These are phyloP conservation scores for Drosophila nannoptera DNA, from an alignment of 1,140 invertebrate genomes.

Conservation along the genomic window DNA sequence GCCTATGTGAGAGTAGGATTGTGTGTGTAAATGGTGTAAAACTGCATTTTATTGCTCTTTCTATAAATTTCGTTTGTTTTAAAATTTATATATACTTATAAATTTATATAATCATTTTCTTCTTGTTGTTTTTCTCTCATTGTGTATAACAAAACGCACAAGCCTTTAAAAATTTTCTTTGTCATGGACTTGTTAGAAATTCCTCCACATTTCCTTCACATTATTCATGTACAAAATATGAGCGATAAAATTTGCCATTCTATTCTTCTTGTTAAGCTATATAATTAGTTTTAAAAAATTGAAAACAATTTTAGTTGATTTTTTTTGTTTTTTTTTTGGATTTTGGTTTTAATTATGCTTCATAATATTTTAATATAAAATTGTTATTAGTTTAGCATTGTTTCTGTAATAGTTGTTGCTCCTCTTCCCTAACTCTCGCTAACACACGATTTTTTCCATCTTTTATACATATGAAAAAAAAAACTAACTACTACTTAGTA, in stretches of 20 bases:
- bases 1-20: conserved; percentile 5
- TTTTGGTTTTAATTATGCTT: conserved; percentile 20
- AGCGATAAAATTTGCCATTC: conserved; percentile 48
- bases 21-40: conserved; percentile 25
- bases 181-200: conserved; percentile 46
- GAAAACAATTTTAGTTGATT: conserved; percentile 65
- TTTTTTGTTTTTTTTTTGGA: too few species aligned
- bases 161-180: conserved; percentile 41
- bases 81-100: conserved; percentile 29
- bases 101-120: conserved; percentile 23
- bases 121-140: conserved; percentile 21
- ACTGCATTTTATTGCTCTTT: conserved; percentile 39
- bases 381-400: conserved; percentile 41
- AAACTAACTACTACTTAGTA: conserved; percentile 41
- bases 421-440: conserved; percentile 5
- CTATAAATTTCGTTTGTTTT: conserved; percentile 37
- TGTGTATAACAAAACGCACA: conserved; percentile 52
- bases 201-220: conserved; percentile 23
- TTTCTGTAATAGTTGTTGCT: conserved; percentile 53
- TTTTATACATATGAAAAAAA: conserved; percentile 33
- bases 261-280: conserved; percentile 39
- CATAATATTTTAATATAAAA: conserved; percentile 54
- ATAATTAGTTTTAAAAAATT: conserved; percentile 57
- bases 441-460: conserved; percentile 9
- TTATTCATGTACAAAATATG: conserved; percentile 52